Evolutionary conservation across 2,113 vertebrate species (phyloP).

Genomic region (Furnarius figulus): DNA sequence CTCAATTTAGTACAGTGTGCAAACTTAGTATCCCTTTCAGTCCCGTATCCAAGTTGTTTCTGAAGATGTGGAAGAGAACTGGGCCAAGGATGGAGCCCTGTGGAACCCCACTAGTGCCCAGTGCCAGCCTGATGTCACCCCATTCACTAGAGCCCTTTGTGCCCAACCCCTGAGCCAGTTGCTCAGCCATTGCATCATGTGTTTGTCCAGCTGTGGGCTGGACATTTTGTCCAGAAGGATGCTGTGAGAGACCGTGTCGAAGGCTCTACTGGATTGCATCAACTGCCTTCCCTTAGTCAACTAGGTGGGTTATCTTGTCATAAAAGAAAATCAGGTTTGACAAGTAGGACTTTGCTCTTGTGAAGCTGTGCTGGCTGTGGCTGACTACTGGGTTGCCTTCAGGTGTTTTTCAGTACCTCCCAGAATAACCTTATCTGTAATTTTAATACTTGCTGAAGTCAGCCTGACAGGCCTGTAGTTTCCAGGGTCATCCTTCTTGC

Average conservation of each 20-base stretch:
- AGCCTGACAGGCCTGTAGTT: neutral
- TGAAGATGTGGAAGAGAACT: no score
- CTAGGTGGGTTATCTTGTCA: neutral
- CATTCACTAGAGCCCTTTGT: no score
- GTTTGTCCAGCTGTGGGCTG: neutral
- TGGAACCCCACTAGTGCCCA: no score
- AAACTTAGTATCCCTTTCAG: no score
- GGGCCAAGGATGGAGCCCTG: no score
- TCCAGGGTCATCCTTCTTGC: neutral
- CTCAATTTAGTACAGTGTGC: no score
- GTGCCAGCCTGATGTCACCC: no score
- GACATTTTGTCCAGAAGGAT: neutral
- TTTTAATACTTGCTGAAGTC: neutral
- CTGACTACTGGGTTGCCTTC: neutral
- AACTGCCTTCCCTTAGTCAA: neutral
- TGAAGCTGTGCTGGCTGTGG: neutral
- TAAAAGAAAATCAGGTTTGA: neutral
- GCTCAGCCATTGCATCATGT: neutral
- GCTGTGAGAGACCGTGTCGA: neutral
- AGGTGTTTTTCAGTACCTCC: neutral
- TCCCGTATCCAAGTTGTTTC: no score
- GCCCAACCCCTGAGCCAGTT: no score
- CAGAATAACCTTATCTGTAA: neutral
- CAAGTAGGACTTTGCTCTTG: neutral
- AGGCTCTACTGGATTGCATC: neutral